Conservation (phyloP, 1,140 invertebrate species). For the Maniola jurtina region DNA sequence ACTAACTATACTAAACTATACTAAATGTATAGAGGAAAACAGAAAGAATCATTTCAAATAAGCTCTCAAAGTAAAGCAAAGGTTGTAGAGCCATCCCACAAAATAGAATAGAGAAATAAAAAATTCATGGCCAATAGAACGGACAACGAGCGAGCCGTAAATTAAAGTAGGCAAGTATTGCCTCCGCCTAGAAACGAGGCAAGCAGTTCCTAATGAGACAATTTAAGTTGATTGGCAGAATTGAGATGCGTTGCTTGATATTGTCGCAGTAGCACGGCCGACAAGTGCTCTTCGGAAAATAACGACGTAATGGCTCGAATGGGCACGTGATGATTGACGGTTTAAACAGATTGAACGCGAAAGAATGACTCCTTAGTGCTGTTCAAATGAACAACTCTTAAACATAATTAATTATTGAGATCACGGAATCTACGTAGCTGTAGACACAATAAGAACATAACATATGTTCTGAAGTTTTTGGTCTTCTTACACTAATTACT, state of each 20-base stretch:
- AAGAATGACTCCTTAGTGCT: neutral
- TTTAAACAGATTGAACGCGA: neutral
- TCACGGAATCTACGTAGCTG: no score
- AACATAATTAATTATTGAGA: no score
- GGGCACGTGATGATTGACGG: neutral
- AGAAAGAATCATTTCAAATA: no score
- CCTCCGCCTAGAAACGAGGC: slow-evolving; percentile 24
- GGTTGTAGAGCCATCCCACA: neutral
- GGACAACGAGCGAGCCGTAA: neutral
- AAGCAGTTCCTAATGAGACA: slow-evolving; percentile 54
- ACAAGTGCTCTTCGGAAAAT: slow-evolving; percentile 27
- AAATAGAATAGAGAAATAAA: slow-evolving; percentile 1
- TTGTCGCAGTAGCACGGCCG: slow-evolving; percentile 25
- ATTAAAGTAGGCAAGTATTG: slow-evolving; percentile 21
- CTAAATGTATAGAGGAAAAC: no score
- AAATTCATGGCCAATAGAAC: slow-evolving; percentile 2
- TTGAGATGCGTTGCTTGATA: slow-evolving; percentile 68
- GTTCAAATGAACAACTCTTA: neutral
- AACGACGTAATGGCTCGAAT: slow-evolving; percentile 8
- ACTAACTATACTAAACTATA: no score
- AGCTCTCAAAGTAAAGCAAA: neutral
- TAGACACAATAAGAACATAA: no score
- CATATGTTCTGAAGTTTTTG: no score
- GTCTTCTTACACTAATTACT: no score
- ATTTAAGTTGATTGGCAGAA: slow-evolving; percentile 67